A percentile compares a stretch with the other conserved stretches of the same genome.
Conservation (phyloP, 2,888 invertebrate genomes). For the Fragum sueziense region DNA sequence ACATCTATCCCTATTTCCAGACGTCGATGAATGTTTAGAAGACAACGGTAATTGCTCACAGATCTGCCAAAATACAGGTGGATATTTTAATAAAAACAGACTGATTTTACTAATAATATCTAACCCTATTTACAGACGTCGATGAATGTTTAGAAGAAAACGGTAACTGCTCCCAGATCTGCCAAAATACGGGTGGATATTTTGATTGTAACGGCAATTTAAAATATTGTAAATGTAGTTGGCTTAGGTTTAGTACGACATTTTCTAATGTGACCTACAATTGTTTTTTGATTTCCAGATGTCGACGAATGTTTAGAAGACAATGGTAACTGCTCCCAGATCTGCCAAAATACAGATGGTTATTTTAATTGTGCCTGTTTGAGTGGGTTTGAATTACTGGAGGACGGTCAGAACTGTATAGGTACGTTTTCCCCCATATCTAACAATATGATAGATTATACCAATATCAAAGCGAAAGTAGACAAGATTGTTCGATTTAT, state of each 20-base stretch:
- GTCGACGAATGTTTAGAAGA: not conserved
- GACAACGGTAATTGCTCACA: not conserved
- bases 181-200: slow-evolving; percentile 3
- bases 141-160: slow-evolving; percentile 11
- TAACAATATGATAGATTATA: too few species aligned
- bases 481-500: too few species aligned
- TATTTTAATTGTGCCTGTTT: slow-evolving; percentile 51
- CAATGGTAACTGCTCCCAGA: not conserved
- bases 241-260: not conserved
- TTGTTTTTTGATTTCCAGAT: not conserved
- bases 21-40: slow-evolving; percentile 1
- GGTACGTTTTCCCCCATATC: too few species aligned
- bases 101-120: not conserved
- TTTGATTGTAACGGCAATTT: not conserved
- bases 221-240: not conserved
- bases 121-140: not conserved
- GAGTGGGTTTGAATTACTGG: slow-evolving; percentile 34
- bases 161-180: slow-evolving; percentile 2
- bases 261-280: too few species aligned
- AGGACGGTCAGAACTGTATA: not conserved
- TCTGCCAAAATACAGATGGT: not conserved
- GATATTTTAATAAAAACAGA: slow-evolving; percentile 47
- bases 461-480: too few species aligned
- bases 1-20: not conserved
- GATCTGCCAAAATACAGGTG: not conserved